These are phyloP conservation scores for Poecilobothrus nobilitatus DNA, from an alignment of 2,888 invertebrate species.

Conservation along the genomic window DNA sequence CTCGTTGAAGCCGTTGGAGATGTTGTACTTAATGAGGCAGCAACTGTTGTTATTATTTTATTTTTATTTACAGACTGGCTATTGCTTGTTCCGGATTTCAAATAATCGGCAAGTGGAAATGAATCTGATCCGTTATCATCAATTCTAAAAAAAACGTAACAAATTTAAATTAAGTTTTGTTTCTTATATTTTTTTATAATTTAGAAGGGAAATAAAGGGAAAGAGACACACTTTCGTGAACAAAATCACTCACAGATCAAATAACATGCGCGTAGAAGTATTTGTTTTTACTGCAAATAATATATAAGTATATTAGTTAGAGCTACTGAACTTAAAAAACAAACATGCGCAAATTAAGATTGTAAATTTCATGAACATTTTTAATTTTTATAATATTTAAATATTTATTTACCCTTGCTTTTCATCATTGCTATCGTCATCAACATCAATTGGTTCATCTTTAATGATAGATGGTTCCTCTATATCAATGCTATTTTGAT, in stretches of 20 bases:
- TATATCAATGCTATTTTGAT: slow-evolving; percentile 24
- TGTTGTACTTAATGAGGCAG: slow-evolving; percentile 11
- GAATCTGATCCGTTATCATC: slow-evolving; percentile 20
- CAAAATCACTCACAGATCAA: too few species aligned
- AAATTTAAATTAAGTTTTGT: too few species aligned
- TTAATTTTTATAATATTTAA: not conserved
- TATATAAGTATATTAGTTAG: too few species aligned
- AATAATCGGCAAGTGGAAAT: slow-evolving; percentile 24
- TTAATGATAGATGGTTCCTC: slow-evolving; percentile 30
- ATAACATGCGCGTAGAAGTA: too few species aligned
- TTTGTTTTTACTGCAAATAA: too few species aligned
- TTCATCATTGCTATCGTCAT: slow-evolving; percentile 29
- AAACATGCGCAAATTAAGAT: not conserved
- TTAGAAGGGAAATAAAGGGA: too few species aligned
- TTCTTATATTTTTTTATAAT: too few species aligned
- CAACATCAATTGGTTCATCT: slow-evolving; percentile 42
- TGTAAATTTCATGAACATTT: not conserved
- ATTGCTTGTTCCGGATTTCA: slow-evolving; percentile 21
- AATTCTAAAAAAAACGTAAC: slow-evolving; percentile 15
- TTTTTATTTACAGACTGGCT: slow-evolving; percentile 12
- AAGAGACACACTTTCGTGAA: too few species aligned
- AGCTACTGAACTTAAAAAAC: too few species aligned
- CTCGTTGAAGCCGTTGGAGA: slow-evolving; percentile 19
- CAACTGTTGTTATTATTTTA: slow-evolving; percentile 21
- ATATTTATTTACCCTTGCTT: not conserved